A percentile compares a stretch with the other conserved stretches of the same genome.
Conservation (phyloP, 2,113 vertebrate species). For the Oryzias celebensis region DNA sequence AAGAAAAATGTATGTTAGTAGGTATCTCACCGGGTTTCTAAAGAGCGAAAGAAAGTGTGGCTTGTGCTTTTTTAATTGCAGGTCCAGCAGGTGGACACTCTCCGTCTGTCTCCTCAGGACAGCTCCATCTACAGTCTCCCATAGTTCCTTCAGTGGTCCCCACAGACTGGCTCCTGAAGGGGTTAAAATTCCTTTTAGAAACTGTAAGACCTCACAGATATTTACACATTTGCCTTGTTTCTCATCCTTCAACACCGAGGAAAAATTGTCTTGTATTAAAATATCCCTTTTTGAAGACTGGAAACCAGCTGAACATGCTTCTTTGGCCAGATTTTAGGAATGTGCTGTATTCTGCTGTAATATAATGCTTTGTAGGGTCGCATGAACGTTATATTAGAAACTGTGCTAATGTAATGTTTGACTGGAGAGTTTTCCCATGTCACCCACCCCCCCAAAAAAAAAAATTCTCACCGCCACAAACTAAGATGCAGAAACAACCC, state of each 20-base stretch:
- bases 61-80: constrained; percentile 95
- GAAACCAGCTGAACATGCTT: neutral
- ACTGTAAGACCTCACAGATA: neutral
- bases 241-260: no score
- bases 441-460: no score
- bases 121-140: constrained; percentile 89
- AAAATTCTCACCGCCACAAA: no score
- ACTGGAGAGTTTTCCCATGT: no score
- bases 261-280: no score
- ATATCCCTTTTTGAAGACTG: neutral
- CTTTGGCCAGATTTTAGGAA: neutral
- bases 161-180: constrained; percentile 91
- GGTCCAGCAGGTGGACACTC: constrained; percentile 88
- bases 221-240: neutral
- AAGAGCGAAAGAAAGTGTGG: constrained; percentile 93
- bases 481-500: no score
- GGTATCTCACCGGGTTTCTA: constrained; percentile 88
- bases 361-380: no score
- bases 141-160: constrained; percentile 95
- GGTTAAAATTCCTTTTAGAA: neutral
- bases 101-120: constrained; percentile 89
- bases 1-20: neutral
- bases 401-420: no score
- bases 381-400: no score
- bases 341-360: neutral